These are phyloP conservation scores for Drosophila mojavensis DNA, from an alignment of 1,140 invertebrate species.

Conservation along the genomic window DNA sequence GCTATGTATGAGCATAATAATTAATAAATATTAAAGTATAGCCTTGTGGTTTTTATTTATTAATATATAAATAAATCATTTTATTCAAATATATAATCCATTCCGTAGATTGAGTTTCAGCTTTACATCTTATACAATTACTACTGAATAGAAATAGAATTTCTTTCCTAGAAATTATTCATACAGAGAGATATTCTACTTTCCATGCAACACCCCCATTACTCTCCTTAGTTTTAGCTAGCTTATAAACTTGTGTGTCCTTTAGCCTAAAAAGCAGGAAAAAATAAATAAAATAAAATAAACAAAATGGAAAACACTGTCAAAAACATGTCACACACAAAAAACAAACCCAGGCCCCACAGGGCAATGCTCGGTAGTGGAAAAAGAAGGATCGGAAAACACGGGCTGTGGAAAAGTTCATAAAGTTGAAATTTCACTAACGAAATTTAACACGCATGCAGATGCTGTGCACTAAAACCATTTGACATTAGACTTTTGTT, in stretches of 20 bases:
- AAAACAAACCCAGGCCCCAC: constrained; percentile 11
- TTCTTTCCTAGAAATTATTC: too few species aligned
- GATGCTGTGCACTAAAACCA: constrained; percentile 47
- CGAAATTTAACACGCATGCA: constrained; percentile 56
- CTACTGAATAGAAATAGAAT: too few species aligned
- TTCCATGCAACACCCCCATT: not conserved
- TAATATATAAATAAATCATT: too few species aligned
- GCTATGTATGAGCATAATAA: too few species aligned
- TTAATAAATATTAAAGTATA: too few species aligned
- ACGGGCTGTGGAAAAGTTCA: constrained; percentile 42
- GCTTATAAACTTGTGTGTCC: constrained; percentile 4
- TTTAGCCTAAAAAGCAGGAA: not conserved
- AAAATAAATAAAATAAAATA: not conserved
- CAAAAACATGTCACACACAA: constrained; percentile 33
- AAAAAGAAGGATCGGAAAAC: not conserved
- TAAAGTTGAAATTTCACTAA: constrained; percentile 64
- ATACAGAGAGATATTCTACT: too few species aligned
- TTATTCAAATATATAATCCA: too few species aligned
- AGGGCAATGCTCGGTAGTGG: not conserved
- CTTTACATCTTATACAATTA: too few species aligned
- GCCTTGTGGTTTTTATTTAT: too few species aligned
- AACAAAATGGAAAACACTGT: constrained; percentile 10
- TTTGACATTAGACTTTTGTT: constrained; percentile 65
- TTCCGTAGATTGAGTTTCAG: too few species aligned
- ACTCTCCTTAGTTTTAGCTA: not conserved